Evolutionary conservation across 2,797 vertebrate species (phyloP), one percentile per base, ranked within the genome.

Genomic region (Lycodopsis pacificus): DNA sequence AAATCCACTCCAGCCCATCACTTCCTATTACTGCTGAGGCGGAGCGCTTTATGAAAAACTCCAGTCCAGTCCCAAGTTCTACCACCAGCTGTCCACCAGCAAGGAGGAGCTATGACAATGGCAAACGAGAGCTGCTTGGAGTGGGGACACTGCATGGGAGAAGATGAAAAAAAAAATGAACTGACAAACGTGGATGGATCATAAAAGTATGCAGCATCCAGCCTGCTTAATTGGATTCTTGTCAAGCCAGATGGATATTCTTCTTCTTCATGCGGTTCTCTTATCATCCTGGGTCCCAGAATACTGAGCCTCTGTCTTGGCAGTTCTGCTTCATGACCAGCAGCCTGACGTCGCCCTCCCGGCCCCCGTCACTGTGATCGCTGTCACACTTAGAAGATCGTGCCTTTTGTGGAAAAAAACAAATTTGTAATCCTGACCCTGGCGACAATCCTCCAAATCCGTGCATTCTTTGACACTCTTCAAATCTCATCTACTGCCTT

Each of bases 221-320:
- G 62, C 65, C 75, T 54, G 46, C 54, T 61, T 83, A 74, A 85
- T 44, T 77, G 57, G 73, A 63, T 76, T 44, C 34, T 59, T 74
- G 72, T 76, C 67, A 85, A 84, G 57, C 71, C 77, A 83, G 73
- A 83, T 79, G 81, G 66, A 69, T 84, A 71, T 74, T 83, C 20
- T 58, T 63, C 67, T 34, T 65, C 68, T 69, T 65, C 30, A 59
- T 71, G 68, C 73, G 40, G 70, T 44, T 71, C 34, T 58, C 68
- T 83, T 58, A 73, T 62, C 79, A 56, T 49, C 57, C 40, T 5
- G 32, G 63, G 44, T 77, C 62, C 61, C 79, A 82, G 25, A 82
- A 48, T 63, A 78, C 58, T 61, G 73, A 80, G 69, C 54, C 49
- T 73, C 34, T 68, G 70, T 72, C 67, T 74, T 73, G 72, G 71